Conservation (phyloP, 1,140 invertebrate species). For the Pseudobourletiella spinata region DNA sequence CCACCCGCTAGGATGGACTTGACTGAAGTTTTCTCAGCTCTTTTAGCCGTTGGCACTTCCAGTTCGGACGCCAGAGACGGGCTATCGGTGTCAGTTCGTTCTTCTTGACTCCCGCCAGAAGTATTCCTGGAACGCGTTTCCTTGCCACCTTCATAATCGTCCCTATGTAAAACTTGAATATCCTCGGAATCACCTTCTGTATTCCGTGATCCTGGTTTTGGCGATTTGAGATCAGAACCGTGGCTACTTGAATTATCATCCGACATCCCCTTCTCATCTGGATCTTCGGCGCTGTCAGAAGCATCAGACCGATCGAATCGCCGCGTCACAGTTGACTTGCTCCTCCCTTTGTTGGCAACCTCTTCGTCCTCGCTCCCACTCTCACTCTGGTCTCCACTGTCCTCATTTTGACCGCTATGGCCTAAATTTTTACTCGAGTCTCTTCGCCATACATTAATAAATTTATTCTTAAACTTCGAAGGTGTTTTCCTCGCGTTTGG, state of each 20-base stretch:
- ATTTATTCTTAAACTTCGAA: not conserved
- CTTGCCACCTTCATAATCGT: not conserved
- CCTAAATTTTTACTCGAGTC: not conserved
- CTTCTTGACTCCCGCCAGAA: not conserved
- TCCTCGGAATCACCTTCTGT: not conserved
- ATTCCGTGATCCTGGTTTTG: not conserved
- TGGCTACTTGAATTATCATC: not conserved
- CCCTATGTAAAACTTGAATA: not conserved
- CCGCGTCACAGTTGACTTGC: no score
- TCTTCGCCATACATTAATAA: not conserved
- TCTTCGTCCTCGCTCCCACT: not conserved
- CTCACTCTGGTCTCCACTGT: not conserved
- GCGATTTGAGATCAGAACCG: not conserved
- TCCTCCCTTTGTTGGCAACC: no score
- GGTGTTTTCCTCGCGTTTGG: not conserved
- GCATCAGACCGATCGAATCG: no score
- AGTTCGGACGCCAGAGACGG: not conserved
- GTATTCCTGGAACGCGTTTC: not conserved
- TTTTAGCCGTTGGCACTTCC: not conserved
- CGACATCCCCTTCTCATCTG: not conserved
- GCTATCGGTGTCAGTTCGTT: not conserved
- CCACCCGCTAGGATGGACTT: slow-evolving; percentile 1
- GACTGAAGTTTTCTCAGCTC: not conserved
- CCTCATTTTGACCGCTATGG: not conserved
- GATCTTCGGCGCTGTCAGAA: no score